A percentile compares a stretch with the other conserved stretches of the same genome.
These are phyloP conservation scores for Tetramorium parvispinum DNA, from an alignment of 1,140 invertebrate genomes.

Conservation along the genomic window DNA sequence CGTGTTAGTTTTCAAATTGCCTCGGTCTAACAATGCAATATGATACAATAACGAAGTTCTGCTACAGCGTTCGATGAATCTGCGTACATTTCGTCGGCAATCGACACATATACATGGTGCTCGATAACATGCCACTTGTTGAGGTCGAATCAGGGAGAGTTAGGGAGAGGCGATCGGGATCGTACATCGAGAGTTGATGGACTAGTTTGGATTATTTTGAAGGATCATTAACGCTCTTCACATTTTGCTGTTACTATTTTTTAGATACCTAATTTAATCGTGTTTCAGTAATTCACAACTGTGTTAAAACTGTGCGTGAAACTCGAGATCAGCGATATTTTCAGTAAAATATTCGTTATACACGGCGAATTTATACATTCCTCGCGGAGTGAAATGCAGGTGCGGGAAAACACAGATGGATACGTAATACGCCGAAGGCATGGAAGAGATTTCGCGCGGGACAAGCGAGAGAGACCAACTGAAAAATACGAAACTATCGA, in stretches of 20 bases:
- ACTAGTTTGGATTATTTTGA: neutral
- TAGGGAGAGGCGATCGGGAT: neutral
- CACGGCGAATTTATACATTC: constrained; percentile 9
- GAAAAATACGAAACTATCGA: constrained; percentile 72
- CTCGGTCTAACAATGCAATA: constrained; percentile 8
- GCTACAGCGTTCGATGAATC: constrained; percentile 16
- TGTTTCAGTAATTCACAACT: neutral
- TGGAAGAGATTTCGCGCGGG: constrained; percentile 54
- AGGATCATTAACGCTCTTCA: neutral
- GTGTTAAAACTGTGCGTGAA: neutral
- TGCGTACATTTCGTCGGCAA: constrained; percentile 12
- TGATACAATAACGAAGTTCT: constrained; percentile 20
- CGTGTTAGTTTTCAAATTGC: neutral
- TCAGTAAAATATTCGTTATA: constrained; percentile 8
- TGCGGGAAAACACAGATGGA: constrained; percentile 38
- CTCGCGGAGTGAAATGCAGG: neutral
- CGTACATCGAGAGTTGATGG: neutral
- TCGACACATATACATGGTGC: neutral
- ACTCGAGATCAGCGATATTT: neutral
- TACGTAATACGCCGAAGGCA: constrained; percentile 41
- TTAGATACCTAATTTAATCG: neutral
- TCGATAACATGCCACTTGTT: constrained; percentile 37
- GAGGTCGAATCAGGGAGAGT: neutral
- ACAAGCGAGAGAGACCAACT: neutral
- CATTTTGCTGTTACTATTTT: neutral